phyloP scores from a whole-genome alignment of 2,797 vertebrate genomes.

The Leucoraja ocellata region DNA sequence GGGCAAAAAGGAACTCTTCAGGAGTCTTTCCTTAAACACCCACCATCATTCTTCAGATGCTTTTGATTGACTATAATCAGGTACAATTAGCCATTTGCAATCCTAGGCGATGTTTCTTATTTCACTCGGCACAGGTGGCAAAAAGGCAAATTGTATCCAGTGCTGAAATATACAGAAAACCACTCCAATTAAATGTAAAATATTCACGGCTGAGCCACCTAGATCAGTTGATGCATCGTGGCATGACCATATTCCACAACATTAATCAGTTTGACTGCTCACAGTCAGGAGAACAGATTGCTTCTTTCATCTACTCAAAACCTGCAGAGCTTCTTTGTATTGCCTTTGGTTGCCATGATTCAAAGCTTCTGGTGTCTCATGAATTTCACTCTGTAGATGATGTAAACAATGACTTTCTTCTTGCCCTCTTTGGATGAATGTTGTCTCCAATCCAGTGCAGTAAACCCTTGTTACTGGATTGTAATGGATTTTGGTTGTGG shows the following conservation, averaged over 20 bases:
- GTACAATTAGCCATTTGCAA: not conserved
- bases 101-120: not conserved
- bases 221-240: not conserved
- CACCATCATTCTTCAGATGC: not conserved
- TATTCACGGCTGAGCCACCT: not conserved
- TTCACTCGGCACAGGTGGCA: not conserved
- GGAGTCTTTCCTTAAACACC: not conserved
- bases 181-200: not conserved
- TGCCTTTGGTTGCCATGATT: not conserved
- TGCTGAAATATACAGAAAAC: not conserved
- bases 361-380: not conserved
- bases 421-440: not conserved
- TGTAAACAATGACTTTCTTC: not conserved
- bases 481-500: too few relatives aligned
- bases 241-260: not conserved
- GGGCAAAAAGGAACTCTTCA: not conserved
- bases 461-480: too few relatives aligned
- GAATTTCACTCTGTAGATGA: not conserved
- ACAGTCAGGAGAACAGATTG: constrained; percentile 6
- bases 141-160: not conserved
- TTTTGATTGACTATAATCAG: not conserved
- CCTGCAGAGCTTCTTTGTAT: not conserved
- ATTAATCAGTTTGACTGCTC: constrained; percentile 22
- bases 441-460: not conserved
- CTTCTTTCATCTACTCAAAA: constrained; percentile 9